phyloP scores from a whole-genome alignment of 2,113 vertebrate species.

The Amblyornis subalaris region DNA sequence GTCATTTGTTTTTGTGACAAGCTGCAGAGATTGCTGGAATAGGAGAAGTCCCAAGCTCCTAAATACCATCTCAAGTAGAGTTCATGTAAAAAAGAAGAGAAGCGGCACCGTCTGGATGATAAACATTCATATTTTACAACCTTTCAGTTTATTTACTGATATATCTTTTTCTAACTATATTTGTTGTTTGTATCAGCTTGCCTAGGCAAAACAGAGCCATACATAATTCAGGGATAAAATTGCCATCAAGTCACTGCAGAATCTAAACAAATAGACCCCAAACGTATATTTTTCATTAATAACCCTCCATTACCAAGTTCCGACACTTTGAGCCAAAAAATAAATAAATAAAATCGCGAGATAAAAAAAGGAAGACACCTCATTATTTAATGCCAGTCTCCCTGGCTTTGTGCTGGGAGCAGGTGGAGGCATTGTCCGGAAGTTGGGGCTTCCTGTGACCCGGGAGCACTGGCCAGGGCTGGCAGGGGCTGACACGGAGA shows the following conservation, averaged over 20 bases:
- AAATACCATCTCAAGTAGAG: conserved; percentile 8
- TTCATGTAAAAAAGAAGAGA: conserved; percentile 24
- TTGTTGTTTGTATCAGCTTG: conserved; percentile 59
- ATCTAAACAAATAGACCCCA: conserved; percentile 38
- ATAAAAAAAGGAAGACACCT: neutral
- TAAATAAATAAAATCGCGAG: neutral
- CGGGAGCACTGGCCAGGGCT: neutral
- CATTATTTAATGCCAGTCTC: neutral
- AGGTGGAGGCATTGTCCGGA: neutral
- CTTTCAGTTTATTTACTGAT: conserved; percentile 59
- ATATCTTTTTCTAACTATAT: conserved; percentile 50
- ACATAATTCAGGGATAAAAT: conserved; percentile 64
- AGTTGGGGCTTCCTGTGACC: neutral
- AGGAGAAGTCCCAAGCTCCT: conserved; percentile 17
- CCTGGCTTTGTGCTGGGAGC: neutral
- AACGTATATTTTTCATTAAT: conserved; percentile 44
- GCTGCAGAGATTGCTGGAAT: conserved; percentile 50
- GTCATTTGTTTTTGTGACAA: conserved; percentile 32
- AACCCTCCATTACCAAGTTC: conserved; percentile 3
- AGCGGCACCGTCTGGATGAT: conserved; percentile 9
- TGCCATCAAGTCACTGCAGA: conserved; percentile 10
- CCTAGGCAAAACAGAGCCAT: conserved; percentile 48
- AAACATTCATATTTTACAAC: conserved; percentile 37
- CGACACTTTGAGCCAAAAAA: conserved; percentile 2
- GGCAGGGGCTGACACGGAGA: neutral